phyloP scores from a whole-genome alignment of 2,888 invertebrate species.

The Ochropleura leucogaster region DNA sequence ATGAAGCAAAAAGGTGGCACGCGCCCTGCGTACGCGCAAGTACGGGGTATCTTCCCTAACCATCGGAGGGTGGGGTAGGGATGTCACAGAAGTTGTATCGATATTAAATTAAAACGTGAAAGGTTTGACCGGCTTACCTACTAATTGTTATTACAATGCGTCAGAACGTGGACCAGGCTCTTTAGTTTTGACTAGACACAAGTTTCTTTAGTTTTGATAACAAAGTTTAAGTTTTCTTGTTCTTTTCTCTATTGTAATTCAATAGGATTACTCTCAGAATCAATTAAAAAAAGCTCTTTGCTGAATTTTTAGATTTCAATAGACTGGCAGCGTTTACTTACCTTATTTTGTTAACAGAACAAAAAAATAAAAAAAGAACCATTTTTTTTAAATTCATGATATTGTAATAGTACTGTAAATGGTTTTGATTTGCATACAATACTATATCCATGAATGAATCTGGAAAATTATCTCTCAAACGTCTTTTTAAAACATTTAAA shows the following conservation, averaged over 20 bases:
- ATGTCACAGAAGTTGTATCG: constrained; percentile 59
- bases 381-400: no score
- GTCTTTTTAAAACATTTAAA: no score
- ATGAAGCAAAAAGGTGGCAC: constrained; percentile 89
- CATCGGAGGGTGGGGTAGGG: constrained; percentile 83
- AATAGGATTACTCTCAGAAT: not conserved
- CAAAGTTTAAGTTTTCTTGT: no score
- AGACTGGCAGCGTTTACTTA: not conserved
- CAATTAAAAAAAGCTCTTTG: not conserved
- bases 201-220: not conserved
- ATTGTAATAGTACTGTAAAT: not conserved
- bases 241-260: not conserved
- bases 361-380: no score
- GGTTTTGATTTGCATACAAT: no score
- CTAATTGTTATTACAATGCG: not conserved
- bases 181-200: not conserved
- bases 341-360: not conserved
- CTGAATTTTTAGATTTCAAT: not conserved
- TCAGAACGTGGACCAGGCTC: not conserved
- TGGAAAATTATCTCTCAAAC: not conserved
- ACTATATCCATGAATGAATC: no score
- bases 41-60: constrained; percentile 85
- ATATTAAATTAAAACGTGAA: constrained; percentile 10
- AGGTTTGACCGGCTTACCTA: not conserved
- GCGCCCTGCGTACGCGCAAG: constrained; percentile 85